Conservation (phyloP, 53 echinoderm and acorn worm genomes). For the Holothuria scabra region DNA sequence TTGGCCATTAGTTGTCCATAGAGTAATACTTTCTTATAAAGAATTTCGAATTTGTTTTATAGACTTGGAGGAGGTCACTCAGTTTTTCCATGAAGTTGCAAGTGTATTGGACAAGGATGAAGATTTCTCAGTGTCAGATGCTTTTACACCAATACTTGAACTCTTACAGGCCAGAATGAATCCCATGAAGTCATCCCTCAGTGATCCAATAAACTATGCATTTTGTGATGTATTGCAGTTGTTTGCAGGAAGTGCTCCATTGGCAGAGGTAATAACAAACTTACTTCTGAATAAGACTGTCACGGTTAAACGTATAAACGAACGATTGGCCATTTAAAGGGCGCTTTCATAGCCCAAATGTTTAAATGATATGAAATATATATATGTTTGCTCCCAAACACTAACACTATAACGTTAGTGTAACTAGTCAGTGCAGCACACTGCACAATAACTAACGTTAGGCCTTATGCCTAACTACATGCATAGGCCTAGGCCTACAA, state of each 20-base stretch:
- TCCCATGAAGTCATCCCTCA: constrained; percentile 48
- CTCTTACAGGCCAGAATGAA: constrained; percentile 73
- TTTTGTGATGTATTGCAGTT: constrained; percentile 77
- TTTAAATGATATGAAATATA: too few species aligned
- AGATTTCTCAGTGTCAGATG: constrained; percentile 66
- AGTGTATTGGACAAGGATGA: constrained; percentile 71
- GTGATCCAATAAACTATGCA: constrained; percentile 74
- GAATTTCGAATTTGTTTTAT: neutral
- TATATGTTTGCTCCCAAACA: too few species aligned
- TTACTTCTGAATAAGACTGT: too few species aligned
- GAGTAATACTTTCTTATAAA: neutral
- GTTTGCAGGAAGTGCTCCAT: constrained; percentile 58
- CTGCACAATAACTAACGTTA: too few species aligned
- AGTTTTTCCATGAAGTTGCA: constrained; percentile 72
- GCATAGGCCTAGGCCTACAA: too few species aligned
- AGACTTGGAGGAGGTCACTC: constrained; percentile 56
- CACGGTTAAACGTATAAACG: too few species aligned
- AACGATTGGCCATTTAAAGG: too few species aligned
- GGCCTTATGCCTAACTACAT: too few species aligned
- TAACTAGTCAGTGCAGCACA: too few species aligned
- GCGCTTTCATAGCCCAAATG: too few species aligned
- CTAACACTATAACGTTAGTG: too few species aligned
- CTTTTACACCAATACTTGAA: constrained; percentile 73
- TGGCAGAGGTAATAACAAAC: constrained; percentile 68
- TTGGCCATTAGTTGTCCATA: too few species aligned